Percentiles rank a stretch among this genome's conserved stretches.
phyloP scores from a whole-genome alignment of 1,140 invertebrate species.

The Nebria ingens region DNA sequence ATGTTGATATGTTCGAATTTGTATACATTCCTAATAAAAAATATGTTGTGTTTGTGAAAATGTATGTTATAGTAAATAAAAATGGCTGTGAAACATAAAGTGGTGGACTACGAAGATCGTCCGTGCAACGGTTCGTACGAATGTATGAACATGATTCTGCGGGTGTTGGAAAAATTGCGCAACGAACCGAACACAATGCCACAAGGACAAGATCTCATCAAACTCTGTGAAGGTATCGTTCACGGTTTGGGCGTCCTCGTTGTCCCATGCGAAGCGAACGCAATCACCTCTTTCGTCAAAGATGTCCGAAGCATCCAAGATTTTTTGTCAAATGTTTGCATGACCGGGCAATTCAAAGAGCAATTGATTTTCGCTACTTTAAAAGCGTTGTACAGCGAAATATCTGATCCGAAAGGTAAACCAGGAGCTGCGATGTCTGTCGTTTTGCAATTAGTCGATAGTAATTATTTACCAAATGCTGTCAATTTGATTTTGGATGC shows the following conservation, averaged over 20 bases:
- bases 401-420: conserved; percentile 31
- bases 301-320: conserved; percentile 33
- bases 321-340: conserved; percentile 24
- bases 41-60: too few relatives aligned
- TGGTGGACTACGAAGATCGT: conserved; percentile 23
- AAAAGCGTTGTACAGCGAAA: conserved; percentile 34
- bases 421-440: conserved; percentile 43
- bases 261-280: conserved; percentile 23
- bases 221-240: conserved; percentile 25
- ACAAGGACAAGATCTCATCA: conserved; percentile 16
- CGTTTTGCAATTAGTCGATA: conserved; percentile 40
- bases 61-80: conserved; percentile 12
- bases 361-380: conserved; percentile 30
- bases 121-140: conserved; percentile 14
- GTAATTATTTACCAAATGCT: conserved; percentile 33
- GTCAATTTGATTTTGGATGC: conserved; percentile 35
- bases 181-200: conserved; percentile 17
- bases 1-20: too few relatives aligned
- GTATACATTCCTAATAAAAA: too few relatives aligned
- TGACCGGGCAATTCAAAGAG: conserved; percentile 25
- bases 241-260: conserved; percentile 24
- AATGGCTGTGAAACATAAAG: conserved; percentile 33
- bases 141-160: conserved; percentile 23
- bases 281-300: conserved; percentile 32
- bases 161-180: conserved; percentile 21